Conservation (phyloP, 2,888 invertebrate species). For the Drosophila percnosoma region DNA sequence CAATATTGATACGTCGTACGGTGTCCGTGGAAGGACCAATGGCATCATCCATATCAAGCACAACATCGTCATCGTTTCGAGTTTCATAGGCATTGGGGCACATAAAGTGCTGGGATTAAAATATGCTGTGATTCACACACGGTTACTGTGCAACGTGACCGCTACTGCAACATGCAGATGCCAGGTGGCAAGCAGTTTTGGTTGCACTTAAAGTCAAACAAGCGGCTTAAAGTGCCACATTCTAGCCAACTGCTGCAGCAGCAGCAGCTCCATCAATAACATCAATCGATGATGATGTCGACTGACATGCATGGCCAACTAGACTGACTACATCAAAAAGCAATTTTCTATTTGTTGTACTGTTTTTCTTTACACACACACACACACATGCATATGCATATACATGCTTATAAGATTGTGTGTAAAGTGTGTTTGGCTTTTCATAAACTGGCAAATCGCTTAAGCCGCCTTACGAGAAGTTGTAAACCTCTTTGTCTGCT, state of each 20-base stretch:
- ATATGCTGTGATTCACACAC: slow-evolving; percentile 39
- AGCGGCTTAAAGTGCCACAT: slow-evolving; percentile 32
- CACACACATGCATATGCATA: slow-evolving; percentile 4
- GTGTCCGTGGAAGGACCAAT: slow-evolving; percentile 31
- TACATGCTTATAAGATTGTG: slow-evolving; percentile 39
- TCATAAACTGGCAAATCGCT: slow-evolving; percentile 78
- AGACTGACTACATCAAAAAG: slow-evolving; percentile 75
- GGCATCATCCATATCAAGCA: slow-evolving; percentile 35
- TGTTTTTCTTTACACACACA: slow-evolving; percentile 34
- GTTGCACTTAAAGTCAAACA: slow-evolving; percentile 29
- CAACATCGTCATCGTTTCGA: slow-evolving; percentile 46
- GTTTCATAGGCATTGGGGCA: slow-evolving; percentile 45
- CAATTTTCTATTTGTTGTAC: slow-evolving; percentile 77
- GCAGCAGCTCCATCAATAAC: slow-evolving; percentile 24
- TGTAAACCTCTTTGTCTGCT: slow-evolving; percentile 72
- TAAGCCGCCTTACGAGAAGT: slow-evolving; percentile 77
- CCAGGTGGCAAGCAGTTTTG: slow-evolving; percentile 32
- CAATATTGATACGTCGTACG: slow-evolving; percentile 72
- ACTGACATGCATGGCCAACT: slow-evolving; percentile 35
- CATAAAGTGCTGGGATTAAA: slow-evolving; percentile 67
- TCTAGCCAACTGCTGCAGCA: slow-evolving; percentile 6
- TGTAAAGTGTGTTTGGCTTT: slow-evolving; percentile 75
- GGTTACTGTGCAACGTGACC: slow-evolving; percentile 23
- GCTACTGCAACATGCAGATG: slow-evolving; percentile 37
- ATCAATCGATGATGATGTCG: slow-evolving; percentile 48